Base-by-base conservation (phyloP, 2,888 invertebrate genomes). In the Lithodes maja region DNA sequence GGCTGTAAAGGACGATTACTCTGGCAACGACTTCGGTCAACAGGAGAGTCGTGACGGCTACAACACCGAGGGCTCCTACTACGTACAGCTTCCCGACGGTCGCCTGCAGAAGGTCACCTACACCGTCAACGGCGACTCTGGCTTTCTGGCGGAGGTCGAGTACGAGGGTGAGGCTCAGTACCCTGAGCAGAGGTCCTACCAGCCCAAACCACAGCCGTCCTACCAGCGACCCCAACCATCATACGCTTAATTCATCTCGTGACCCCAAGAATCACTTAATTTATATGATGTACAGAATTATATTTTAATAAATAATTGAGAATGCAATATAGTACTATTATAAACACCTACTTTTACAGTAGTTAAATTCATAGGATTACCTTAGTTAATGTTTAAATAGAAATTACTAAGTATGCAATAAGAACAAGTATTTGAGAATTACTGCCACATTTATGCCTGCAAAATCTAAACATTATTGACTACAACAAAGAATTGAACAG, bases 71-170 rank as follows among this genome's bases (percentile, higher is more conserved):
- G 86, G 86, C 33, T 17, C 53, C 75, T 87, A 82, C 82, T 82
- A 75, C 77, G 82, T 82, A 12, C 75, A 50, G 52, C 86, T 87
- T 74, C 86, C 86, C 54, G 85, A 85, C 71, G 85, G 85, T 80
- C 85, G 85, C 71, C 71, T 80, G 3, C 85, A 85, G 71, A 80
- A 52, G 69, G 90, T 90, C 7, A 85, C 83, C 15, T 90, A 90
- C 79, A 85, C 78, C 78, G 90, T 87, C 61, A 84, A 88, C 85
- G 85, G 87, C 77, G 82, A 89, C 85, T 81, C 87, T 54, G 92
- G 92, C 50, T 92, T 81, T 83, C 77, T 89, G 77, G 92, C 92
- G 74, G 87, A 92, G 78, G 92, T 92, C 1, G 80, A 61, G 61
- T 92, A 91, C 74, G 90, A 91, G 68, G 92, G 92, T 9, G 92